Evolutionary conservation across 2,113 vertebrate genomes (phyloP).

Genomic region (Archocentrus centrarchus): DNA sequence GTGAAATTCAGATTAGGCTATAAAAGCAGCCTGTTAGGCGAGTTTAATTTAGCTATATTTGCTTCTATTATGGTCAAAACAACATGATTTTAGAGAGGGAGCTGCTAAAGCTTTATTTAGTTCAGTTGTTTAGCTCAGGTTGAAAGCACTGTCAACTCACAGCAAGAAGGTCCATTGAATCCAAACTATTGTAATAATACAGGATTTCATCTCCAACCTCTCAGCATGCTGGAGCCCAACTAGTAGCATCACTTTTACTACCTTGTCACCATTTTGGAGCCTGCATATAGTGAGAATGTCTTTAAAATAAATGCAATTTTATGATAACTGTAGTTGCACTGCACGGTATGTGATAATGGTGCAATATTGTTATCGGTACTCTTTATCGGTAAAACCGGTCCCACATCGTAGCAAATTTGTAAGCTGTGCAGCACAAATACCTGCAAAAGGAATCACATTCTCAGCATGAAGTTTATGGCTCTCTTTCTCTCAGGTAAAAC

Average conservation of each 20-base stretch:
- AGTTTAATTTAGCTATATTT: not conserved
- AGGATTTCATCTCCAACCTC: not conserved
- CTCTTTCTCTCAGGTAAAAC: not conserved
- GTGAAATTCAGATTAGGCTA: conserved; percentile 21
- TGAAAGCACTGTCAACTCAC: too few species aligned
- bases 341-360: not conserved
- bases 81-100: not conserved
- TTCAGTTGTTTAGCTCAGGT: too few species aligned
- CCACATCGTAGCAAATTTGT: not conserved
- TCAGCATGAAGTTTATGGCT: not conserved
- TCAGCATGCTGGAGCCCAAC: not conserved
- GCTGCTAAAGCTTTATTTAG: too few species aligned
- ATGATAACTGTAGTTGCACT: not conserved
- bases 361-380: not conserved
- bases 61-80: not conserved
- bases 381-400: not conserved
- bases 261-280: not conserved
- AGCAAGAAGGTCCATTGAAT: too few species aligned
- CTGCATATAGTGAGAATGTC: not conserved
- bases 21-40: conserved; percentile 4
- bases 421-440: not conserved
- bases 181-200: not conserved
- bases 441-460: not conserved
- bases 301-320: not conserved
- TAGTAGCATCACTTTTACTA: not conserved